phyloP scores from a whole-genome alignment of 2,113 vertebrate species.

The Ahaetulla prasina region DNA sequence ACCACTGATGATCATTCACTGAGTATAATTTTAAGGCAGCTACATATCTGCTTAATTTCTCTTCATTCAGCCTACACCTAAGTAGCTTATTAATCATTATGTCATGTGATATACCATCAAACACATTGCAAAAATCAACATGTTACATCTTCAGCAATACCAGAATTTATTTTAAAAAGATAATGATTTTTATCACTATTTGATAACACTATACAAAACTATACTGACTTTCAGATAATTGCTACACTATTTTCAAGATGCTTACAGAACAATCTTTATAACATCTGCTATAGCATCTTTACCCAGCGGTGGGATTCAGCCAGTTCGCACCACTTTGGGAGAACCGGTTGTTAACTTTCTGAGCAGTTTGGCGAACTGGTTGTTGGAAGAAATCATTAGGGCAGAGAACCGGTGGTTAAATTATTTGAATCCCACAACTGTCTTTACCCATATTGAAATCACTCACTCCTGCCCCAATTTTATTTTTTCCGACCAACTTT shows the following conservation, averaged over 20 bases:
- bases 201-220: not conserved
- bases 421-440: too few species aligned
- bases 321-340: too few species aligned
- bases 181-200: too few species aligned
- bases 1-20: not conserved
- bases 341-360: too few species aligned
- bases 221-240: not conserved
- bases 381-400: too few species aligned
- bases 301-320: too few species aligned
- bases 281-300: not conserved
- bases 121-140: not conserved
- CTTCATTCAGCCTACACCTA: not conserved
- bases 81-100: too few species aligned
- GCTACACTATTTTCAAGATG: not conserved
- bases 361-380: too few species aligned
- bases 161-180: not conserved
- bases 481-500: not conserved
- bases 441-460: not conserved
- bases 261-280: not conserved
- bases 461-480: not conserved
- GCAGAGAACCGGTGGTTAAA: too few species aligned
- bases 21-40: not conserved
- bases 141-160: not conserved
- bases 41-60: not conserved
- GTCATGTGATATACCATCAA: not conserved